These are phyloP conservation scores for Uropsilus gracilis DNA, from an alignment of 2,113 vertebrate species.

Conservation along the genomic window DNA sequence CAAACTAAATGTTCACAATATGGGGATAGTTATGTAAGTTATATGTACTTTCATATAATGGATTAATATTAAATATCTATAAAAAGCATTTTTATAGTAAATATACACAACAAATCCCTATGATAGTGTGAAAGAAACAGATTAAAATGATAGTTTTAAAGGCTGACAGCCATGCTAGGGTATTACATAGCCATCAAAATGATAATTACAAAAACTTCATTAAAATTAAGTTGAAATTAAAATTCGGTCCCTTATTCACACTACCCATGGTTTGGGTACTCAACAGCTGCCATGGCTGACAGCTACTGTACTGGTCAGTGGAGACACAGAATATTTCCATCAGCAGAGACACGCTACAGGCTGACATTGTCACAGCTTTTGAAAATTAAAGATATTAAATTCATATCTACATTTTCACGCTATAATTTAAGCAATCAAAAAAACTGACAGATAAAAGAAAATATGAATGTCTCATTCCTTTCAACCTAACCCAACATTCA, in stretches of 20 bases:
- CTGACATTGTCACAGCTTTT: background rate
- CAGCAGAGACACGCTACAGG: background rate
- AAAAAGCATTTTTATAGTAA: no score
- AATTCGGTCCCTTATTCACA: background rate
- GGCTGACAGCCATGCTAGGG: no score
- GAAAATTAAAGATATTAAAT: conserved; percentile 18
- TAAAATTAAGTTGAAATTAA: background rate
- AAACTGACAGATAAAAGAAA: background rate
- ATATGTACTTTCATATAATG: background rate
- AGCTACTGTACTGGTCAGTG: no score
- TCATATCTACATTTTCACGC: no score
- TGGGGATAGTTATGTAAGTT: background rate
- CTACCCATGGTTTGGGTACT: background rate
- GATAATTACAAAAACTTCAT: background rate
- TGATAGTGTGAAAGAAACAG: no score
- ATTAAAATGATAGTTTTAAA: no score
- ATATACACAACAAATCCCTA: no score
- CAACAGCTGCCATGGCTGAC: background rate
- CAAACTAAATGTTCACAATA: background rate
- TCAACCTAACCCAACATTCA: background rate
- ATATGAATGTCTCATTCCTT: background rate
- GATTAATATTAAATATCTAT: no score
- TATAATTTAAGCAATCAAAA: no score
- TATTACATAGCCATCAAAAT: background rate
- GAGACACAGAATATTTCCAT: no score